phyloP scores from a whole-genome alignment of 1,140 invertebrate species.

The Philopotamus ludificatus region DNA sequence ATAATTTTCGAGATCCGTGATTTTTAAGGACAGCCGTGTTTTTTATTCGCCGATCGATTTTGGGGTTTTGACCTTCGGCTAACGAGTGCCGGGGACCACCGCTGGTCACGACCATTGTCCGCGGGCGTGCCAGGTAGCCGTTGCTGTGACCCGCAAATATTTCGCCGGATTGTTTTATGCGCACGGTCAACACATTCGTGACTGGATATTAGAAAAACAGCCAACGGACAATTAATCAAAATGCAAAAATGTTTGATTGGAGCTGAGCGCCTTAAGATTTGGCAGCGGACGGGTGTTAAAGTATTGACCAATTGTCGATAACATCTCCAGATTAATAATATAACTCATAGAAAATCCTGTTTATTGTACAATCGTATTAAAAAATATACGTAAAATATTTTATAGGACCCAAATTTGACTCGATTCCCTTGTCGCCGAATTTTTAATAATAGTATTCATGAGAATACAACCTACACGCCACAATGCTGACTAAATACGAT shows the following conservation, averaged over 20 bases:
- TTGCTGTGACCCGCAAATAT: slow-evolving; percentile 22
- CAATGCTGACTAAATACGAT: too few species aligned
- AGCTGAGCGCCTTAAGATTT: not conserved
- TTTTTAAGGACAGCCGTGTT: not conserved
- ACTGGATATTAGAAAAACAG: slow-evolving; percentile 29
- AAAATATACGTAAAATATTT: too few species aligned
- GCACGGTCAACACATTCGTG: slow-evolving; percentile 22
- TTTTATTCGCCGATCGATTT: not conserved
- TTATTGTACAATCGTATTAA: too few species aligned
- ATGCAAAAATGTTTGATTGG: not conserved
- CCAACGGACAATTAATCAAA: not conserved
- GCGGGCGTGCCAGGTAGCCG: not conserved
- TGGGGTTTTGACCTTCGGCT: slow-evolving; percentile 13
- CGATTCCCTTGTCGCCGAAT: too few species aligned
- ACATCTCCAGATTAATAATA: too few species aligned
- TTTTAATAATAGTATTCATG: too few species aligned
- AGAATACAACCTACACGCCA: too few species aligned
- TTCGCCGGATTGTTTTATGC: slow-evolving; percentile 23
- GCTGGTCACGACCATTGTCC: slow-evolving; percentile 11
- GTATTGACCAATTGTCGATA: too few species aligned
- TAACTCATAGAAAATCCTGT: too few species aligned
- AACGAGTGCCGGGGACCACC: not conserved
- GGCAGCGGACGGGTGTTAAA: too few species aligned
- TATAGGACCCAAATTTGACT: too few species aligned
- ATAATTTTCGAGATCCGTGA: not conserved